A percentile compares a stretch with the other conserved stretches of the same genome.
These are phyloP conservation scores for Imbricaverruca yamaguchii DNA, from an alignment of 2,888 invertebrate genomes.

Conservation along the genomic window DNA sequence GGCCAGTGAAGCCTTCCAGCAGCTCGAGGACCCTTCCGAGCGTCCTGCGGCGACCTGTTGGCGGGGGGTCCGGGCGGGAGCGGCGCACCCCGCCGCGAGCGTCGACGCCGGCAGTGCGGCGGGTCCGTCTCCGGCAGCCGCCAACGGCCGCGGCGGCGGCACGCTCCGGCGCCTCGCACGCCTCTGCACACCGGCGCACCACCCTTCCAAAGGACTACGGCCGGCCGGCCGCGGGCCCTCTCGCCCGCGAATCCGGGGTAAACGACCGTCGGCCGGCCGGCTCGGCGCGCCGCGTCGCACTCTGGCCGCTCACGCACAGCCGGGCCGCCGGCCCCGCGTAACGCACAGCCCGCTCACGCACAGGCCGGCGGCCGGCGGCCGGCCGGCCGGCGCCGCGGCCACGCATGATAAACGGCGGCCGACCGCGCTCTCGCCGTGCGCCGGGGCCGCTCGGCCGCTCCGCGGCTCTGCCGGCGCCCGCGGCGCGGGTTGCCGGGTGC, in stretches of 20 bases:
- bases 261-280: neutral
- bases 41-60: too few species aligned
- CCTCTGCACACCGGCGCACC: too few species aligned
- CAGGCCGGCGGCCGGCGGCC: neutral
- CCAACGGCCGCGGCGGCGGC: too few species aligned
- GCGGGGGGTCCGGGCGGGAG: too few species aligned
- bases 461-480: neutral
- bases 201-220: too few species aligned
- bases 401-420: neutral
- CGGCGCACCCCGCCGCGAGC: too few species aligned
- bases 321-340: neutral
- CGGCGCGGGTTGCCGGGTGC: conserved; percentile 2
- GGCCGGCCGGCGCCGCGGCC: neutral
- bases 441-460: neutral
- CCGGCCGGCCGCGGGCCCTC: too few species aligned
- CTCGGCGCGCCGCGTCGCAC: neutral
- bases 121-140: too few species aligned
- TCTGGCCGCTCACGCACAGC: neutral
- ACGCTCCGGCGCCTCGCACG: too few species aligned
- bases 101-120: too few species aligned
- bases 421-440: neutral
- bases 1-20: too few species aligned
- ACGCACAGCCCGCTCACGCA: conserved; percentile 8
- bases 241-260: conserved; percentile 6
- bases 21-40: too few species aligned